Evolutionary conservation across 1,140 invertebrate species (phyloP), one percentile per base, ranked within the genome.

Genomic region (Hydropsyche tenuis): DNA sequence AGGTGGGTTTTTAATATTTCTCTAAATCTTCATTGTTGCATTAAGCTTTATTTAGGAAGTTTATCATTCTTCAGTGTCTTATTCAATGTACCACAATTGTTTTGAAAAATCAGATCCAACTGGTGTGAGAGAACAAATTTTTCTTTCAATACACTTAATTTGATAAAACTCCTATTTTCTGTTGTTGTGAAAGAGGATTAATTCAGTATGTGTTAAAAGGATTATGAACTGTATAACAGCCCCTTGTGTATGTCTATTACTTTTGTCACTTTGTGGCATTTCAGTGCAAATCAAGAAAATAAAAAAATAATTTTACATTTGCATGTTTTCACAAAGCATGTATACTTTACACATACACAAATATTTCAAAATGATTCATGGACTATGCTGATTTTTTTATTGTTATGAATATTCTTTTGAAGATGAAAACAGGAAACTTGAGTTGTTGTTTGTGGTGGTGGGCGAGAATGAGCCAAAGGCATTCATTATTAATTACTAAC

Each of bases 381-480:
- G 56, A 25, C 5, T 25, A 5, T 25, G 11, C 3, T 25, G 22
- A 7, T 12, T 60, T 60, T 14, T 18, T 53, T 20, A 51, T 11
- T 9, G 3, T 51, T 51, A 9, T 4, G 12, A 18, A 22, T 20
- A 3, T 56, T 2, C 12, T 23, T 60, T 23, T 25, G 23, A 60
- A 60, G 18, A 25, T 48, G 16, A 48, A n/a, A 60, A 25, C 22
- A 11, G 23, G 23, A 14, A 60, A 60, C 5, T 37, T 23, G 23
- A 25, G 20, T 25, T 60, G 20, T 22, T 60, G 56, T 22, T 69
- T 65, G 69, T 68, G 73, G 71, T 74, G 77, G 63, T 64, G 74
- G 62, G 72, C 75, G 68, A 75, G 75, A 78, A 78, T 80, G 78
- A 84, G 85, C 85, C 85, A 81, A 85, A 86, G 85, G 84, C 84